Percentiles rank a stretch among this genome's conserved stretches.
phyloP scores from a whole-genome alignment of 2,797 vertebrate genomes.

The Enteromius trimaculatus region DNA sequence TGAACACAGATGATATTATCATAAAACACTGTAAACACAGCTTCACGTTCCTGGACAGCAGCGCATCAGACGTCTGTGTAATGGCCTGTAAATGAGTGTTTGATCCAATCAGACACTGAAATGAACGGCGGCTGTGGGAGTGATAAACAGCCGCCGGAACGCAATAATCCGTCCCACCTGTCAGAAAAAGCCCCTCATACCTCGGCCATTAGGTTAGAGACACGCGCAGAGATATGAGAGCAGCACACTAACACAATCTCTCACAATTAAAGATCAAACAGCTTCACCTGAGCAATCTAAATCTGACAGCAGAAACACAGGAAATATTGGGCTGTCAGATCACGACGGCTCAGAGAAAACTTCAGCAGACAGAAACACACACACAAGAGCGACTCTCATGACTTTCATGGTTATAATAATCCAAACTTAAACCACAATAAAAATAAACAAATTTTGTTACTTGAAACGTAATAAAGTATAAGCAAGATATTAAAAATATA shows the following conservation, averaged over 20 bases:
- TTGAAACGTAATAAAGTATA: no score
- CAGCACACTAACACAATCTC: constrained; percentile 45
- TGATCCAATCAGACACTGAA: constrained; percentile 32
- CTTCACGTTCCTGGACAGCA: not conserved
- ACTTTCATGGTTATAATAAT: not conserved
- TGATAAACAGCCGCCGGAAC: constrained; percentile 44
- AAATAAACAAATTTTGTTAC: no score
- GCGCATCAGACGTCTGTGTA: constrained; percentile 1
- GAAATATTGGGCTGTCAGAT: constrained; percentile 50
- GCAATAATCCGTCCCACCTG: constrained; percentile 54
- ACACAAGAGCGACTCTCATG: not conserved
- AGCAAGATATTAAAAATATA: no score
- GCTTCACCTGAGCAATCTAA: constrained; percentile 42
- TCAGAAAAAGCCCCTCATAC: constrained; percentile 52
- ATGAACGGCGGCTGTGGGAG: constrained; percentile 38
- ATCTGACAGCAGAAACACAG: not conserved
- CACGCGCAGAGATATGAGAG: constrained; percentile 3
- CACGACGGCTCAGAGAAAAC: not conserved
- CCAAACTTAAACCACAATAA: no score
- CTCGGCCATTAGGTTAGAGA: constrained; percentile 56
- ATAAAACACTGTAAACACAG: not conserved
- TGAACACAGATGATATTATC: not conserved
- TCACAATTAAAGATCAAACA: constrained; percentile 54
- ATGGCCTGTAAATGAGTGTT: constrained; percentile 29
- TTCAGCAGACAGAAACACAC: not conserved